Percentiles rank a stretch among this genome's conserved stretches.
Conservation (phyloP, 2,888 invertebrate species). For the Hyalella azteca region DNA sequence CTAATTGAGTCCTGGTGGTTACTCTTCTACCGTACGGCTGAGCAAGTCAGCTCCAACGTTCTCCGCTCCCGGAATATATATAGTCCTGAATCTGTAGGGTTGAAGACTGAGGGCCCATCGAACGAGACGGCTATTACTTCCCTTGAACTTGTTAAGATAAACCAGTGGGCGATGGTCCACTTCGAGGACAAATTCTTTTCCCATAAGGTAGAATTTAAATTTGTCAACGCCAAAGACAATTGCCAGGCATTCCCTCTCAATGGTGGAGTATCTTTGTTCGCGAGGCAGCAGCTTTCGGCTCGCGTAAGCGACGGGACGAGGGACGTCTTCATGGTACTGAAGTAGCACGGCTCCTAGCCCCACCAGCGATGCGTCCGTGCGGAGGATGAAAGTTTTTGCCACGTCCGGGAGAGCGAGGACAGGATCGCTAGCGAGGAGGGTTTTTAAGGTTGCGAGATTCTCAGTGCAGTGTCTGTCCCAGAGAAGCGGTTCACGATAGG, state of each 20-base stretch:
- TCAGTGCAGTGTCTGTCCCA: too few relatives aligned
- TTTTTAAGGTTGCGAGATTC: too few relatives aligned
- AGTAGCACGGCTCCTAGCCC: conserved; percentile 22
- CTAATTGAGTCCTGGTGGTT: too few relatives aligned
- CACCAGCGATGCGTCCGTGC: conserved; percentile 25
- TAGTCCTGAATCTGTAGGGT: neutral
- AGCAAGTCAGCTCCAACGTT: conserved; percentile 39
- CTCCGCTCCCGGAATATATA: conserved; percentile 36
- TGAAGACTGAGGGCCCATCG: conserved; percentile 38
- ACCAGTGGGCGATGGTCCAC: conserved; percentile 37
- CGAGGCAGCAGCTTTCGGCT: conserved; percentile 3
- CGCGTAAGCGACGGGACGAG: conserved; percentile 32
- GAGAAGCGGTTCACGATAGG: too few relatives aligned
- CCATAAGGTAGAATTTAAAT: conserved; percentile 7
- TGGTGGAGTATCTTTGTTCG: conserved; percentile 25
- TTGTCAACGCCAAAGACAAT: neutral
- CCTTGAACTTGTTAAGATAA: neutral
- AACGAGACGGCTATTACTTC: neutral
- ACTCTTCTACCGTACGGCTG: neutral
- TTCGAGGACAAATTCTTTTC: conserved; percentile 20
- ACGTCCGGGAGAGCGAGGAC: conserved; percentile 27
- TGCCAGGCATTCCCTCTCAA: conserved; percentile 28
- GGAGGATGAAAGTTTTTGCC: conserved; percentile 6
- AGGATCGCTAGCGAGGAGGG: too few relatives aligned
- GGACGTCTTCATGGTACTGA: neutral